Evolutionary conservation across 35 echinoderm and acorn worm species (phyloP).

Genomic region (Holothuria glaberrima): DNA sequence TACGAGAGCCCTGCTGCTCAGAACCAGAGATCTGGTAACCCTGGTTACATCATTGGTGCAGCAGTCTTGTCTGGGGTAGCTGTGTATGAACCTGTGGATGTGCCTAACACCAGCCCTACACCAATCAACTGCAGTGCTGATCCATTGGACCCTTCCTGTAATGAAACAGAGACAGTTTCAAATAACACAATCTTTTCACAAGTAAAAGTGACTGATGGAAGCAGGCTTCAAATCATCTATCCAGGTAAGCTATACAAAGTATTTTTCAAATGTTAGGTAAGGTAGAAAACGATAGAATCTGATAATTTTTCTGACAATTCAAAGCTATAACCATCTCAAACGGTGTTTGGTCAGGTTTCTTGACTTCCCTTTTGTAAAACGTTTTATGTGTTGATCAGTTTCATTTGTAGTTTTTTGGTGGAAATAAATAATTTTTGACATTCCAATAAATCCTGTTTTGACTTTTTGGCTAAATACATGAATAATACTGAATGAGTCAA

Average conservation of each 20-base stretch:
- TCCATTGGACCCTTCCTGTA: conserved; percentile 47
- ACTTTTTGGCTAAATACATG: no score
- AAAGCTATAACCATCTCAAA: no score
- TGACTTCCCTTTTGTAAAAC: no score
- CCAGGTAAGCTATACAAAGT: conserved; percentile 57
- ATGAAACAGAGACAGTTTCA: background rate
- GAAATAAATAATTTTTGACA: no score
- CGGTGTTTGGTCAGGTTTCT: no score
- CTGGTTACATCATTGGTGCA: conserved; percentile 83
- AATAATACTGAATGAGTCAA: no score
- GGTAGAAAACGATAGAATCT: no score
- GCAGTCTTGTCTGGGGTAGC: conserved; percentile 69
- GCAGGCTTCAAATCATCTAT: conserved; percentile 61
- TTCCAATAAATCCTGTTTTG: no score
- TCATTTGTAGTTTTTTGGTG: no score
- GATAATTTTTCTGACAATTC: no score
- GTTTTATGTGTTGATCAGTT: no score
- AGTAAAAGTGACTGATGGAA: conserved; percentile 55
- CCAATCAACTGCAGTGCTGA: conserved; percentile 66
- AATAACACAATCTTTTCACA: conserved; percentile 55
- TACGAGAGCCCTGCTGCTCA: conserved; percentile 16
- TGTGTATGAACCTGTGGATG: conserved; percentile 46
- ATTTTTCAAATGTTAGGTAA: background rate
- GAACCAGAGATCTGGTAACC: conserved; percentile 72
- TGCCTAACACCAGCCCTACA: background rate